phyloP scores from a whole-genome alignment of 2,113 vertebrate genomes.

The Abramis brama region DNA sequence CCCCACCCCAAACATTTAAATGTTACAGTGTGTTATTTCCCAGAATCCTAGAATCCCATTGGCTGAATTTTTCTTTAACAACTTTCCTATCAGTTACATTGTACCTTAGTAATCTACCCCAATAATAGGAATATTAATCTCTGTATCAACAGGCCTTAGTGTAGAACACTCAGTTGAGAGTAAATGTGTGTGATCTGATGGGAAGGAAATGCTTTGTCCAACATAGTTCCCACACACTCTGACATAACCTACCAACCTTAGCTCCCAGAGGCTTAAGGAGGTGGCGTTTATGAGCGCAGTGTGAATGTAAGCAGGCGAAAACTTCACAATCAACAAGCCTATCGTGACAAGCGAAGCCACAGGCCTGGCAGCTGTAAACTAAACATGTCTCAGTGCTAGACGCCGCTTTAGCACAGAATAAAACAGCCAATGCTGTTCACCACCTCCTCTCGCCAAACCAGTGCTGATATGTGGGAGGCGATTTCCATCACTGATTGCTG shows the following conservation, averaged over 20 bases:
- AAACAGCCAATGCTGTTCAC: not conserved
- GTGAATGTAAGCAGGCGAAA: constrained; percentile 28
- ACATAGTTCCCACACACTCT: constrained; percentile 74
- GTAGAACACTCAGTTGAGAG: constrained; percentile 31
- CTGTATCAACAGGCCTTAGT: not conserved
- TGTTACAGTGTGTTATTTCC: no score
- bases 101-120: no score
- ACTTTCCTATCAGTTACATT: not conserved
- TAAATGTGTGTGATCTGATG: constrained; percentile 53
- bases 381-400: constrained; percentile 1
- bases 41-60: not conserved
- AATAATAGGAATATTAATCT: not conserved
- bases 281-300: constrained; percentile 30
- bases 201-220: constrained; percentile 62
- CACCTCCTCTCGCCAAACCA: not conserved
- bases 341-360: not conserved
- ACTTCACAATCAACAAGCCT: not conserved
- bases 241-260: constrained; percentile 67
- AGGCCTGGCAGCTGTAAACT: not conserved
- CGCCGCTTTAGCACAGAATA: not conserved
- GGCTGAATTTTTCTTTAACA: not conserved
- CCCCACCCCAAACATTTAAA: no score
- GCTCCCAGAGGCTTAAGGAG: constrained; percentile 48
- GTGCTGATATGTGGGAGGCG: not conserved
- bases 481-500: not conserved